These are phyloP conservation scores for Aldrovandia affinis DNA, from an alignment of 2,797 vertebrate species.

Conservation along the genomic window DNA sequence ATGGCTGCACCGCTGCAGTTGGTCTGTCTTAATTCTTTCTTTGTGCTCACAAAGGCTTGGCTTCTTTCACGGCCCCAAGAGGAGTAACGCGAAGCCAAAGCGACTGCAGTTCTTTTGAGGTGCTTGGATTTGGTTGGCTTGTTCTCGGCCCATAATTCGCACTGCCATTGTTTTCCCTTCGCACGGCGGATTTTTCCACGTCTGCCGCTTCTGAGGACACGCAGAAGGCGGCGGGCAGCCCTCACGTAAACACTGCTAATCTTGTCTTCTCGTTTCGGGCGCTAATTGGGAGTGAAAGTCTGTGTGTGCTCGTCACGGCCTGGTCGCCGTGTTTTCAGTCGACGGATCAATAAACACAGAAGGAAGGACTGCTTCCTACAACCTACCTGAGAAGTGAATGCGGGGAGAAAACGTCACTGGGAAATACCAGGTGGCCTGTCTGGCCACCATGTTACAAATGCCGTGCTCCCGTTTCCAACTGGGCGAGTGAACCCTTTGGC, in stretches of 20 bases:
- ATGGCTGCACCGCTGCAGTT: neutral
- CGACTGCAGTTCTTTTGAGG: neutral
- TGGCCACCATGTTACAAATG: slow-evolving; percentile 19
- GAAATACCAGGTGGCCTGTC: slow-evolving; percentile 28
- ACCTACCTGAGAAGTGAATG: slow-evolving; percentile 45
- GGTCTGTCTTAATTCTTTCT: neutral
- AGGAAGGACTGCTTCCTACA: slow-evolving; percentile 42
- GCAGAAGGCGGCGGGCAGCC: slow-evolving; percentile 31
- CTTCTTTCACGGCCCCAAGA: neutral
- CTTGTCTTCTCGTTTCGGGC: slow-evolving; percentile 32
- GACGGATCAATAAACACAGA: slow-evolving; percentile 40
- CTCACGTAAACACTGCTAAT: slow-evolving; percentile 41
- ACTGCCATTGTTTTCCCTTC: slow-evolving; percentile 12
- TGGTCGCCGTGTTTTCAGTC: slow-evolving; percentile 20
- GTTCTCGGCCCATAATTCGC: neutral
- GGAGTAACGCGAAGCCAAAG: neutral
- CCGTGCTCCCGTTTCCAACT: too few species aligned
- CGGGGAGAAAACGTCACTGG: slow-evolving; percentile 42
- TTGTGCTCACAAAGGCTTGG: neutral
- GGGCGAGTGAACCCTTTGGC: neutral
- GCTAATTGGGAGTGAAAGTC: slow-evolving; percentile 28
- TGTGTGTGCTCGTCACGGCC: slow-evolving; percentile 17
- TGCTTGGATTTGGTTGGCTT: neutral
- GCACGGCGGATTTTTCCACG: slow-evolving; percentile 28
- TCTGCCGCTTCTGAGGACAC: slow-evolving; percentile 40